phyloP scores from a whole-genome alignment of 2,113 vertebrate genomes.

The Amblyopsis rosae region DNA sequence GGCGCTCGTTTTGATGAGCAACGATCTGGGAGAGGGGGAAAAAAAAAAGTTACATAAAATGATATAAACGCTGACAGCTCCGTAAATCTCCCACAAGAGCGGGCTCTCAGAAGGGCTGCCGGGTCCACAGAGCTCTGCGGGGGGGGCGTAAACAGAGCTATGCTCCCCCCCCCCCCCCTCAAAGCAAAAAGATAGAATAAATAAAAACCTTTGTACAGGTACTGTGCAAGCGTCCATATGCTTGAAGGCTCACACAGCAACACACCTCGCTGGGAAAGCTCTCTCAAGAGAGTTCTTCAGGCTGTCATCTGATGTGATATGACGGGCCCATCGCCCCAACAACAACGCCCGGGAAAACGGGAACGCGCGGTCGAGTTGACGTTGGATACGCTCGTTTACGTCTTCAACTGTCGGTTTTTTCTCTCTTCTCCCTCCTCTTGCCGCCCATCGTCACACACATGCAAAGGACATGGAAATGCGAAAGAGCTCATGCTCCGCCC shows the following conservation, averaged over 20 bases:
- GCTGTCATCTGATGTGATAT: conserved; percentile 1
- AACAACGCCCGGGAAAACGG: too few species aligned
- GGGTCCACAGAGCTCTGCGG: too few species aligned
- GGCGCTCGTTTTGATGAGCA: conserved; percentile 39
- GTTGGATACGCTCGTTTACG: too few species aligned
- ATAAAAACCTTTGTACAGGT: conserved; percentile 37
- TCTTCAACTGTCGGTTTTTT: too few species aligned
- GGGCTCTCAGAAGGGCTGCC: too few species aligned
- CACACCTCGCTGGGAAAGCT: conserved; percentile 61
- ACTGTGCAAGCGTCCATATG: conserved; percentile 50
- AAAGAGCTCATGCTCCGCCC: too few species aligned
- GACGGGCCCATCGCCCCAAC: too few species aligned
- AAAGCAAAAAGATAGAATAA: background rate
- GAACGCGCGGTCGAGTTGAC: too few species aligned
- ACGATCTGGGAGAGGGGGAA: conserved; percentile 16
- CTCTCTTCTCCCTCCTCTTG: too few species aligned
- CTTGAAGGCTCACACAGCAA: conserved; percentile 63
- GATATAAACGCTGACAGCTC: conserved; percentile 43
- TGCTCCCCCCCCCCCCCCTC: background rate
- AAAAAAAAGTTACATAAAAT: background rate
- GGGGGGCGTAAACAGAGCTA: too few species aligned
- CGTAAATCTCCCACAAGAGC: conserved; percentile 30
- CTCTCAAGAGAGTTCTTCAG: conserved; percentile 66
- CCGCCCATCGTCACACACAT: too few species aligned
- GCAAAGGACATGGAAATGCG: too few species aligned